These are phyloP conservation scores for Pangasius krempfi DNA, from an alignment of 2,797 vertebrate genomes.

Conservation along the genomic window DNA sequence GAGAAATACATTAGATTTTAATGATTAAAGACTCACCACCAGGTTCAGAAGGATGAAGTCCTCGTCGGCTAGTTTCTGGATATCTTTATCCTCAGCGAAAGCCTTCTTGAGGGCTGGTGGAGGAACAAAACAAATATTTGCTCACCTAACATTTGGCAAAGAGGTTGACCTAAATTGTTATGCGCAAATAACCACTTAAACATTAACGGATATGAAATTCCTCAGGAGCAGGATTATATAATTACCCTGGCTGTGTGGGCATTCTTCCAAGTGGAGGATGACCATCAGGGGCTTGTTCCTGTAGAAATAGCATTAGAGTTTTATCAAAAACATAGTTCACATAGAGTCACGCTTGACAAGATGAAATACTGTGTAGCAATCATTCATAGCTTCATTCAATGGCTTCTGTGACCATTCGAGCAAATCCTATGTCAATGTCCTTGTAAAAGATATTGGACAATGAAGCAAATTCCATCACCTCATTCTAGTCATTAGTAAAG, in stretches of 20 bases:
- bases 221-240: neutral
- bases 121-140: conserved; percentile 31
- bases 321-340: neutral
- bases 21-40: conserved; percentile 76
- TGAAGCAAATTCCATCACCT: neutral
- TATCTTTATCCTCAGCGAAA: conserved; percentile 80
- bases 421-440: neutral
- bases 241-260: conserved; percentile 88
- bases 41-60: conserved; percentile 91
- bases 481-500: neutral
- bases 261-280: conserved; percentile 91
- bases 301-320: conserved; percentile 43
- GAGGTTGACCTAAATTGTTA: neutral
- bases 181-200: neutral
- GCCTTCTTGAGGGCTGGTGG: conserved; percentile 85
- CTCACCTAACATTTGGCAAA: neutral
- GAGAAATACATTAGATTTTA: neutral
- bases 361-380: neutral
- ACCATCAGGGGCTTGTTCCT: conserved; percentile 95
- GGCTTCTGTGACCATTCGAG: neutral
- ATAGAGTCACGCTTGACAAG: neutral
- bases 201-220: conserved; percentile 5
- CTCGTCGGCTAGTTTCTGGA: conserved; percentile 86
- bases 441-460: neutral
- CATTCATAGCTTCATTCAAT: too few species aligned